Evolutionary conservation across 2,888 invertebrate genomes (phyloP).

Genomic region (Patella pellucida): DNA sequence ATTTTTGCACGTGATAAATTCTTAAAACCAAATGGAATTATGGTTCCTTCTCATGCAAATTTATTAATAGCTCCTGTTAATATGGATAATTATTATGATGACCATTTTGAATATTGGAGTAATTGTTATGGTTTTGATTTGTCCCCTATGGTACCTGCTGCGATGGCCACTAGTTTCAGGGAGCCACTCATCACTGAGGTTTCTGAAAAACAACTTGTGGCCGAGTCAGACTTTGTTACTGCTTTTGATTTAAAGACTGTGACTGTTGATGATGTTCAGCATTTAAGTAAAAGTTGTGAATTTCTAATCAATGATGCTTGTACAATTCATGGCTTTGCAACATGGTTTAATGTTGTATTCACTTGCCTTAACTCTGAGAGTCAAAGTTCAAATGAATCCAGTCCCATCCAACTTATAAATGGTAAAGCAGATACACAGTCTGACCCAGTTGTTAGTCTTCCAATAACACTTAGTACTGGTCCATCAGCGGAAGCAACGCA

Average conservation of each 20-base stretch:
- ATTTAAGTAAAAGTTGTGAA: slow-evolving; percentile 43
- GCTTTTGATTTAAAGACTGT: slow-evolving; percentile 61
- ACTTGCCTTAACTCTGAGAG: slow-evolving; percentile 8
- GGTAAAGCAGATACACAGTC: no score
- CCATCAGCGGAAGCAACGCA: slow-evolving; percentile 84
- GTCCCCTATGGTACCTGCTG: slow-evolving; percentile 51
- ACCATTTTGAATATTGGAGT: slow-evolving; percentile 64
- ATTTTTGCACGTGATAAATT: slow-evolving; percentile 66
- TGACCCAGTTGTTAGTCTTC: slow-evolving; percentile 33
- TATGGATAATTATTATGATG: slow-evolving; percentile 56
- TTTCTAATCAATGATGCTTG: slow-evolving; percentile 47
- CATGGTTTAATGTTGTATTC: slow-evolving; percentile 69
- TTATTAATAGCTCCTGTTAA: slow-evolving; percentile 64
- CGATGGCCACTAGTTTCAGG: slow-evolving; percentile 43
- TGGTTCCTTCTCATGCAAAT: slow-evolving; percentile 63
- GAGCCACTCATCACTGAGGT: slow-evolving; percentile 56
- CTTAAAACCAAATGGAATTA: slow-evolving; percentile 58
- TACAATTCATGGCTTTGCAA: slow-evolving; percentile 66
- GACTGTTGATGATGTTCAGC: slow-evolving; percentile 50
- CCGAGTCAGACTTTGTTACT: slow-evolving; percentile 51
- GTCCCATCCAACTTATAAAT: neutral
- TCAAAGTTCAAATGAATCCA: neutral
- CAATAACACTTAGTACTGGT: slow-evolving; percentile 83
- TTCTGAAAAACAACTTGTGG: slow-evolving; percentile 47
- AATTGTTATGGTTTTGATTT: slow-evolving; percentile 68